A percentile compares a stretch with the other conserved stretches of the same genome.
Conservation (phyloP, 2,888 invertebrate genomes). For the Yponomeuta sedellus region DNA sequence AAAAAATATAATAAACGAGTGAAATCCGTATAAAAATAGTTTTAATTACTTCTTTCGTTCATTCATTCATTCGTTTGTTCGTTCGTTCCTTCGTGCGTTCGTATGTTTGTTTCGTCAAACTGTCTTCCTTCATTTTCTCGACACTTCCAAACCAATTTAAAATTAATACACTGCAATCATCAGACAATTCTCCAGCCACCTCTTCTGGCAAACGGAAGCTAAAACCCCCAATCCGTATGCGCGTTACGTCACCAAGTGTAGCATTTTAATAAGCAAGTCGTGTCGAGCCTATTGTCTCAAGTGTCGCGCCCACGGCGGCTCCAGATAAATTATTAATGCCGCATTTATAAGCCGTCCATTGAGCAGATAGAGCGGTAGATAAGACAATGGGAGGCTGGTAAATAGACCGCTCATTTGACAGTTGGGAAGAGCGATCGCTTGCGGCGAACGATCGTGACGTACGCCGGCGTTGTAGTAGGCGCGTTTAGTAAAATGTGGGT, state of each 20-base stretch:
- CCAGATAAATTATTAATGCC: constrained; percentile 73
- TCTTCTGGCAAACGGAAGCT: not conserved
- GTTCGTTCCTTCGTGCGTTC: too few species aligned
- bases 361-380: not conserved
- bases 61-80: too few species aligned
- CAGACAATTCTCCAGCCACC: not conserved
- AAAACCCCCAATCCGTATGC: not conserved
- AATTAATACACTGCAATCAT: too few species aligned
- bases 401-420: constrained; percentile 1
- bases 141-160: too few species aligned
- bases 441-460: not conserved
- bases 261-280: not conserved
- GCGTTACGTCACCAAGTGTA: not conserved
- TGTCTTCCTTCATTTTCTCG: too few species aligned
- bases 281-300: constrained; percentile 46
- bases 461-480: not conserved
- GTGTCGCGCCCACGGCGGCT: constrained; percentile 54
- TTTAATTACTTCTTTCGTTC: too few species aligned
- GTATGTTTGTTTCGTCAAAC: too few species aligned
- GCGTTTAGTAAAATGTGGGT: not conserved
- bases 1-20: too few species aligned
- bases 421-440: not conserved
- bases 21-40: too few species aligned
- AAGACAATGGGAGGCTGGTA: not conserved
- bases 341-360: constrained; percentile 52